Conservation (phyloP, 2,888 invertebrate genomes). For the Nomada flava region DNA sequence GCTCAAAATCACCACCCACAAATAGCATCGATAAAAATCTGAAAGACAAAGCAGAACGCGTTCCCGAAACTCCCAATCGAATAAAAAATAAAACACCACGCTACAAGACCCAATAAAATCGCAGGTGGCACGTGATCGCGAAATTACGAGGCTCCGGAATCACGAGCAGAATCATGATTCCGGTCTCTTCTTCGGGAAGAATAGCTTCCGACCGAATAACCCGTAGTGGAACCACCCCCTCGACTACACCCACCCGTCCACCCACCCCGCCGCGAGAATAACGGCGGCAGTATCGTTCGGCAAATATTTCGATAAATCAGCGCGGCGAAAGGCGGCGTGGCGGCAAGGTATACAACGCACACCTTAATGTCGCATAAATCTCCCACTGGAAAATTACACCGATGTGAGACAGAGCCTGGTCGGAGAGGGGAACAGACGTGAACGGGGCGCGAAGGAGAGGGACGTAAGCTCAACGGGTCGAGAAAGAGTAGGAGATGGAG, state of each 20-base stretch:
- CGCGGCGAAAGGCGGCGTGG: slow-evolving; percentile 66
- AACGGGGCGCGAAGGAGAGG: slow-evolving; percentile 61
- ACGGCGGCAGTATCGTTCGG: slow-evolving; percentile 64
- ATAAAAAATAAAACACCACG: neutral
- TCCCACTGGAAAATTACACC: slow-evolving; percentile 83
- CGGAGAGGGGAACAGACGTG: slow-evolving; percentile 45
- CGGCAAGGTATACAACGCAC: slow-evolving; percentile 76
- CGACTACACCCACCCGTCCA: neutral
- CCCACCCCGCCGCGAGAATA: slow-evolving; percentile 28
- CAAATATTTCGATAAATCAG: slow-evolving; percentile 79
- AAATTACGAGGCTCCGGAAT: slow-evolving; percentile 27
- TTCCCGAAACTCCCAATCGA: too few relatives aligned
- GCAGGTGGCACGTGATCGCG: neutral
- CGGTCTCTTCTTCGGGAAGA: neutral
- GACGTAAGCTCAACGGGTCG: slow-evolving; percentile 46
- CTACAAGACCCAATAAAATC: neutral
- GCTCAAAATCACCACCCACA: too few relatives aligned
- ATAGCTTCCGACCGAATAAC: slow-evolving; percentile 30
- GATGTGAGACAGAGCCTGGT: slow-evolving; percentile 75
- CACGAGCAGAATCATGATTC: slow-evolving; percentile 14
- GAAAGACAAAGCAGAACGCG: too few relatives aligned
- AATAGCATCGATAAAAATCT: too few relatives aligned
- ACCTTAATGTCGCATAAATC: slow-evolving; percentile 84
- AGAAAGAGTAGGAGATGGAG: slow-evolving; percentile 50
- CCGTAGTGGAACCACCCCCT: slow-evolving; percentile 14